A percentile compares a stretch with the other conserved stretches of the same genome.
phyloP scores from a whole-genome alignment of 2,113 vertebrate genomes.

The Lycocorax pyrrhopterus region DNA sequence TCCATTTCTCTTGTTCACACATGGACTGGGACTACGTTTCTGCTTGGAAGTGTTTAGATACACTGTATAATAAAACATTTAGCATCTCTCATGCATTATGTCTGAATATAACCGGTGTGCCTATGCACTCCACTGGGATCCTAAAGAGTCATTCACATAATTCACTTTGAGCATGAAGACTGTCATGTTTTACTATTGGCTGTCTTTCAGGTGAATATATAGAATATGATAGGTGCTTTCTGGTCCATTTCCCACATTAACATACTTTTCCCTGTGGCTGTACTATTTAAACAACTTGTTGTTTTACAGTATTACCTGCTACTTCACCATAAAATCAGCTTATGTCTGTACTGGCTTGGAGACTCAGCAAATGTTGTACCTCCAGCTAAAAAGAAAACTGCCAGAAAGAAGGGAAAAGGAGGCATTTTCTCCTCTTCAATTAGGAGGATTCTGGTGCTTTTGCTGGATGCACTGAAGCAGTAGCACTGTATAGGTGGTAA shows the following conservation, averaged over 20 bases:
- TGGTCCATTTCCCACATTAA: neutral
- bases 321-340: neutral
- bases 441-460: neutral
- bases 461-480: neutral
- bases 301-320: neutral
- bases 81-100: neutral
- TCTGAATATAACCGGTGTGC: neutral
- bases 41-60: neutral
- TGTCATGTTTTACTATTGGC: neutral
- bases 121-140: neutral
- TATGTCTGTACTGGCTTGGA: neutral
- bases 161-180: neutral
- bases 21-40: neutral
- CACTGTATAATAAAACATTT: neutral
- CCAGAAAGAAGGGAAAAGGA: neutral
- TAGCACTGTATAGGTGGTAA: neutral
- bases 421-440: neutral
- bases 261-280: neutral
- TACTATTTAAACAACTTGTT: neutral
- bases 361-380: neutral
- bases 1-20: neutral
- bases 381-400: neutral
- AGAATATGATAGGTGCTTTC: neutral
- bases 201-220: neutral
- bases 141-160: neutral